A percentile compares a stretch with the other conserved stretches of the same genome.
phyloP scores from a whole-genome alignment of 1,140 invertebrate species.

The Coelopa frigida region DNA sequence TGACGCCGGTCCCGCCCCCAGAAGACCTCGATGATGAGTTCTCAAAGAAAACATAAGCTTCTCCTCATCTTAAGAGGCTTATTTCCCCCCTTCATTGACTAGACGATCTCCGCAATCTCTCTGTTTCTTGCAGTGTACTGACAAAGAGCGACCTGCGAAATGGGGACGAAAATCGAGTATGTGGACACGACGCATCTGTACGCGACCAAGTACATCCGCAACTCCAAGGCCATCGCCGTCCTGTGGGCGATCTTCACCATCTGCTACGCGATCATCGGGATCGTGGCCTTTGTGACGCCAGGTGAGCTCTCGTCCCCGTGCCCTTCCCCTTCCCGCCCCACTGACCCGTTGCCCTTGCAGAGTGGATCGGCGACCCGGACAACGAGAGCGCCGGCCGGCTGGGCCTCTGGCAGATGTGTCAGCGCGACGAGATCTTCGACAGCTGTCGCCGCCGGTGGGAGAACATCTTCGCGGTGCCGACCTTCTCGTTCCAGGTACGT shows the following conservation, averaged over 20 bases:
- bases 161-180: conserved; percentile 86
- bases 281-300: conserved; percentile 91
- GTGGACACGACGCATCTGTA: conserved; percentile 82
- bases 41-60: no score
- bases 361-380: conserved; percentile 82
- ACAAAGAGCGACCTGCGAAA: conserved; percentile 46
- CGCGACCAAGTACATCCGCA: conserved; percentile 87
- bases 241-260: conserved; percentile 95
- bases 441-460: conserved; percentile 77
- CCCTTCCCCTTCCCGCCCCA: background rate
- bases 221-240: conserved; percentile 93
- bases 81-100: no score
- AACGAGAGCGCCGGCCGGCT: conserved; percentile 83
- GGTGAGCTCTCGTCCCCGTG: conserved; percentile 22
- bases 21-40: no score
- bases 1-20: no score
- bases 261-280: conserved; percentile 91
- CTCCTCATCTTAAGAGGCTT: no score
- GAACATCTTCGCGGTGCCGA: conserved; percentile 74
- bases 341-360: conserved; percentile 44
- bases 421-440: conserved; percentile 60
- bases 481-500: conserved; percentile 60
- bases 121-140: no score
- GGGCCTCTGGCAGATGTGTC: conserved; percentile 83
- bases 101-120: no score